A percentile compares a stretch with the other conserved stretches of the same genome.
Evolutionary conservation across 2,888 invertebrate genomes (phyloP).

Genomic region (Dicyrtomina minuta): DNA sequence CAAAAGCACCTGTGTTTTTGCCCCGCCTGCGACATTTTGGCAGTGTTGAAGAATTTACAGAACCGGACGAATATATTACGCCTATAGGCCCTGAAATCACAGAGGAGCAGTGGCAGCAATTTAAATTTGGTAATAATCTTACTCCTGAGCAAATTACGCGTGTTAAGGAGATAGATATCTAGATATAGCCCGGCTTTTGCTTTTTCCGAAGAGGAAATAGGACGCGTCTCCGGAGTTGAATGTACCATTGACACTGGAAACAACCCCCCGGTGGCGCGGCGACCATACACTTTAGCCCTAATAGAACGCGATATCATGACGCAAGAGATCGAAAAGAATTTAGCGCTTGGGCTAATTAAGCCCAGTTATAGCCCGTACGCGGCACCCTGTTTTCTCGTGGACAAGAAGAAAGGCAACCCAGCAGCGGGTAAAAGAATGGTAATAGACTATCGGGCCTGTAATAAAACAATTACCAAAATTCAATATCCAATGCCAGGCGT

Average conservation of each 20-base stretch:
- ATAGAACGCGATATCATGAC: not conserved
- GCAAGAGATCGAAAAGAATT: not conserved
- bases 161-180: not conserved
- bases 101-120: not conserved
- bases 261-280: not conserved
- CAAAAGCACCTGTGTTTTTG: too few species aligned
- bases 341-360: slow-evolving; percentile 10
- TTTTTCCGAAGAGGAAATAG: slow-evolving; percentile 8
- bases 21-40: too few species aligned
- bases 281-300: not conserved
- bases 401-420: too few species aligned
- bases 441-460: too few species aligned
- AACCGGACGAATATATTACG: too few species aligned
- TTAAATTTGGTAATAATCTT: not conserved
- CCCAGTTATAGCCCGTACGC: too few species aligned
- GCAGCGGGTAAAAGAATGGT: too few species aligned
- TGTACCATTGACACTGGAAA: too few species aligned
- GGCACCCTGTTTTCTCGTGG: too few species aligned
- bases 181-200: not conserved
- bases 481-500: too few species aligned
- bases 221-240: not conserved
- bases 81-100: not conserved
- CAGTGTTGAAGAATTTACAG: too few species aligned
- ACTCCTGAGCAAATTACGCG: not conserved
- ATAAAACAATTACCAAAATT: too few species aligned